Evolutionary conservation across 2,797 vertebrate genomes (phyloP), one percentile per base, ranked within the genome.

Genomic region (Brachyalestes nurse): DNA sequence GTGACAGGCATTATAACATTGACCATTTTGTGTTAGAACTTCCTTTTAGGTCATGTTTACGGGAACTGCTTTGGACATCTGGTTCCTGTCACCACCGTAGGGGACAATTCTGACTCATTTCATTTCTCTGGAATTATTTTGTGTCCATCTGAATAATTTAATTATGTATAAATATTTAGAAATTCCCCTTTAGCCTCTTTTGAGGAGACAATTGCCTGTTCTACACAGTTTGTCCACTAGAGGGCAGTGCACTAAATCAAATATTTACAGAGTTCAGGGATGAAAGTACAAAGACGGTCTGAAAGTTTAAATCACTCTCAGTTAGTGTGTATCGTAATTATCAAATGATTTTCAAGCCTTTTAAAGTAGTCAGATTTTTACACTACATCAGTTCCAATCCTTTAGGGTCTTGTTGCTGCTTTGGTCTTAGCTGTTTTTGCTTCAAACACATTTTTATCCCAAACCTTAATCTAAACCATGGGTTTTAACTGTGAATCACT

Each of bases 391-490:
- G 19, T 19, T 57, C 9, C 25, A 53, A 28, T 8, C 7, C 28
- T 51, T 72, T n/a, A 55, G n/a, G 28, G 16, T 12, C 7, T 55
- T 72, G 25, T 55, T 72, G 71, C 28, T 16, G 28, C 62, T 75
- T 55, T 57, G 62, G 45, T n/a, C 6, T 72, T 28, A 40, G 51
- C 19, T 61, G 34, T 73, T 80, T 66, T 23, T 73, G 25, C 13
- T 21, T 38, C 28, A 42, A 13, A 45, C 45, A 64, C 49, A 55
- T 28, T 79, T 71, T 79, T 60, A 34, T 62, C 65, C 72, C 58
- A 72, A 64, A 42, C 38, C 17, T 55, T 73, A 66, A 80, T 80
- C 74, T 74, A 47, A 57, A 67, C 62, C 62, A 74, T 45, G 38
- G 62, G 53, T 23, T 6, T 67, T 57, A 80, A 38, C 71, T 72